Percentiles rank a stretch among this genome's conserved stretches.
phyloP scores from a whole-genome alignment of 2,888 invertebrate species.

The Eurytoma californica region DNA sequence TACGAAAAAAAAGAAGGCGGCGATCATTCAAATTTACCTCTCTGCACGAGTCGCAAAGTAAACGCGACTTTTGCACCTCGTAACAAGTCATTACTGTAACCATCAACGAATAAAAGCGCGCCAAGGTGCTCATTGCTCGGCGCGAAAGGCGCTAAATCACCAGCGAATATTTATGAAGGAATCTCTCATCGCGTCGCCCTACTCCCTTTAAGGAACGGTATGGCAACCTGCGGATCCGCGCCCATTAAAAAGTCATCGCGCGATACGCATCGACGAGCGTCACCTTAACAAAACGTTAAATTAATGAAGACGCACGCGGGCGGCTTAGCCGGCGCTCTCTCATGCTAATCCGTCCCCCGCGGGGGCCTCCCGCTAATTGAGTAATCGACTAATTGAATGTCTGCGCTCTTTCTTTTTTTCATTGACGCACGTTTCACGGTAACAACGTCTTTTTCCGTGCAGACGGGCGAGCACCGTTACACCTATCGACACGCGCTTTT shows the following conservation, averaged over 20 bases:
- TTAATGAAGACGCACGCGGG: neutral
- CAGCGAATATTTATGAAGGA: neutral
- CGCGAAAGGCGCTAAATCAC: too few species aligned
- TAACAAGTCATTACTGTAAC: too few species aligned
- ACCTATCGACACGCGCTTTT: neutral
- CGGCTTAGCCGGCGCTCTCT: slow-evolving; percentile 7
- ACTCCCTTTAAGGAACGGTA: neutral
- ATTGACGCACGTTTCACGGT: neutral
- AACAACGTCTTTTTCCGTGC: neutral
- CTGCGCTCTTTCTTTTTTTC: neutral
- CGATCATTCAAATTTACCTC: too few species aligned
- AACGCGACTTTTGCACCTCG: too few species aligned
- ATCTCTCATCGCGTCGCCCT: neutral
- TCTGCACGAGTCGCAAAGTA: too few species aligned
- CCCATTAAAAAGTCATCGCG: neutral
- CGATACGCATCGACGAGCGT: neutral
- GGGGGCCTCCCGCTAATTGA: slow-evolving; percentile 58
- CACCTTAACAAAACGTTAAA: neutral
- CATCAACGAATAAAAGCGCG: too few species aligned
- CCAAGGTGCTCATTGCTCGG: too few species aligned
- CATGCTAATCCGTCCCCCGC: slow-evolving; percentile 56
- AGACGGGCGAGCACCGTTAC: neutral
- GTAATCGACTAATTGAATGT: slow-evolving; percentile 59
- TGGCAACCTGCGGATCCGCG: neutral
- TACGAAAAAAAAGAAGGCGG: too few species aligned